Evolutionary conservation across 2,113 vertebrate species (phyloP).

Genomic region (Coracopsis vasa): DNA sequence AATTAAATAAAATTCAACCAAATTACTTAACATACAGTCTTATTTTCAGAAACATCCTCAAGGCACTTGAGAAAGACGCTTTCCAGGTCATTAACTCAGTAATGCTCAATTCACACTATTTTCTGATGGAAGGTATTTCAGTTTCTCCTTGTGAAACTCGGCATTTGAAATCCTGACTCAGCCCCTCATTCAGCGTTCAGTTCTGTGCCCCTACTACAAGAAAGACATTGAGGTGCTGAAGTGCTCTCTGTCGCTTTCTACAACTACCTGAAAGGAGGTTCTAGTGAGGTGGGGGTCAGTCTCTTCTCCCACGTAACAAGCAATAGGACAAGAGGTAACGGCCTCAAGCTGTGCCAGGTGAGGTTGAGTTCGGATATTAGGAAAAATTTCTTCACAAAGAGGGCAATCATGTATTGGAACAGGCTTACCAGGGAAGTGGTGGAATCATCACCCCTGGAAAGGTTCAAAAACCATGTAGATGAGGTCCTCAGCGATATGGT

Average conservation of each 20-base stretch:
- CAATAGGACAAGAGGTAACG: background rate
- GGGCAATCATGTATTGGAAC: background rate
- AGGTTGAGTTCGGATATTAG: background rate
- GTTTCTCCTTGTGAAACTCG: conserved; percentile 65
- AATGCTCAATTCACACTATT: background rate
- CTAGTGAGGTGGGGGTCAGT: background rate
- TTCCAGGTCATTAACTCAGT: background rate
- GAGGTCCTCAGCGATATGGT: background rate
- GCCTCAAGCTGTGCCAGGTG: background rate
- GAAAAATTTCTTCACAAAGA: background rate
- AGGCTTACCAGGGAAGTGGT: background rate
- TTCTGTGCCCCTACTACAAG: background rate
- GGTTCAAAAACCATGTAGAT: background rate
- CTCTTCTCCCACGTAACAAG: background rate
- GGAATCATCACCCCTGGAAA: background rate
- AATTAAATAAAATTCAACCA: background rate
- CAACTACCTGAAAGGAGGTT: background rate
- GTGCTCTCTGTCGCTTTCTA: background rate
- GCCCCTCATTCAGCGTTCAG: conserved; percentile 27
- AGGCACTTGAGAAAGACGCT: background rate
- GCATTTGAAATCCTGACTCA: conserved; percentile 79
- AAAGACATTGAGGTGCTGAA: background rate
- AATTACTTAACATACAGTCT: background rate
- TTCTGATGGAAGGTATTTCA: background rate
- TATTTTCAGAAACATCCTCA: background rate